Evolutionary conservation across 2,113 vertebrate genomes (phyloP).

Genomic region (Muntiacus reevesi): DNA sequence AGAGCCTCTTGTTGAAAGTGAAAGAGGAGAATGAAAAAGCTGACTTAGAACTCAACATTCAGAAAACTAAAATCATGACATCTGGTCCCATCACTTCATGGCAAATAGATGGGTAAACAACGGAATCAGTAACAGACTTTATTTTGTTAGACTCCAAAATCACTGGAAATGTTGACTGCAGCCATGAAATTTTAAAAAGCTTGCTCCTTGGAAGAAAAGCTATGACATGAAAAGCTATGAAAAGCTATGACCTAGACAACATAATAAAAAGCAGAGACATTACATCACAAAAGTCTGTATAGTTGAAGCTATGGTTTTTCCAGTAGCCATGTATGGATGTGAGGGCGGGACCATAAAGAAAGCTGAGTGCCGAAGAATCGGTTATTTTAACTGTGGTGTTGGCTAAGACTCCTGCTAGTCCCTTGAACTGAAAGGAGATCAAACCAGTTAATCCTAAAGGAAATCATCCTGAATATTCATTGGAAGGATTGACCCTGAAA

Average conservation of each 20-base stretch:
- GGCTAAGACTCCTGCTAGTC: too few species aligned
- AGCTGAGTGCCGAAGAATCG: accelerated
- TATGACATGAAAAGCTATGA: not conserved
- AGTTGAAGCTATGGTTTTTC: not conserved
- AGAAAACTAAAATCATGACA: not conserved
- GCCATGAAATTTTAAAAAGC: not conserved
- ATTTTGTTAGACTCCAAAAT: not conserved
- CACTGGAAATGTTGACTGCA: not conserved
- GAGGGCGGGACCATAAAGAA: not conserved
- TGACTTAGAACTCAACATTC: not conserved
- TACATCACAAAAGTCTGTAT: not conserved
- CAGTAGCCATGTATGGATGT: not conserved
- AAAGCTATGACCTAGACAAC: not conserved
- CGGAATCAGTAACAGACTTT: not conserved
- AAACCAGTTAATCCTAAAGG: too few species aligned
- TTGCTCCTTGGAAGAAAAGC: not conserved
- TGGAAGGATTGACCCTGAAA: not conserved
- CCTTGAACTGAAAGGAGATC: not conserved
- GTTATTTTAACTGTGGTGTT: not conserved
- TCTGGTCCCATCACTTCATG: not conserved
- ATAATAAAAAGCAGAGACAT: not conserved
- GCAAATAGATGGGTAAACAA: not conserved
- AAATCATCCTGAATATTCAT: not conserved
- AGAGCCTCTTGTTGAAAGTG: not conserved
- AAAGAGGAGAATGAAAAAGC: not conserved